Conservation (phyloP, 2,888 invertebrate genomes). For the Hypomecis punctinalis region DNA sequence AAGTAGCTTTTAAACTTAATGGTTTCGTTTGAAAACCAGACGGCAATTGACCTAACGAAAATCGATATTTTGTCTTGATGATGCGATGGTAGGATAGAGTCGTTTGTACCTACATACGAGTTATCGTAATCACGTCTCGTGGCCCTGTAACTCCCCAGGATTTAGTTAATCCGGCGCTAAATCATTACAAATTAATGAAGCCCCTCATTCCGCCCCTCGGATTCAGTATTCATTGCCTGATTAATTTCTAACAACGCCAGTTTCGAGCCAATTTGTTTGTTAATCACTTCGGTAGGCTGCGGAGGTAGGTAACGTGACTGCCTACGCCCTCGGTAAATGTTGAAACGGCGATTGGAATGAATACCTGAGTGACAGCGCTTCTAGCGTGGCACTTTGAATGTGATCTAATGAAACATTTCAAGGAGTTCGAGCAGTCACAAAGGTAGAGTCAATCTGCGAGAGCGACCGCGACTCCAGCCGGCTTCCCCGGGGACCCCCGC, state of each 20-base stretch:
- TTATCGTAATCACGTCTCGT: conserved; percentile 32
- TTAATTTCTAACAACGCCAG: conserved; percentile 43
- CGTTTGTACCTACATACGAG: conserved; percentile 13
- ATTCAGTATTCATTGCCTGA: conserved; percentile 42
- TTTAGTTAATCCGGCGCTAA: conserved; percentile 45
- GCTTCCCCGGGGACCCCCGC: conserved; percentile 5
- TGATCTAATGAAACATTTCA: conserved; percentile 20
- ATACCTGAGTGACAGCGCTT: conserved; percentile 25
- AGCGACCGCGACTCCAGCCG: conserved; percentile 6
- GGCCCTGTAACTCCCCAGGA: conserved; percentile 27
- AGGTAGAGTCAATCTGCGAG: conserved; percentile 15
- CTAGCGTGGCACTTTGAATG: conserved; percentile 18
- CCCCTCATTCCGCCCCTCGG: conserved; percentile 34
- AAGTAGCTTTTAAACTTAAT: background rate
- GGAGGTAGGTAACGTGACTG: conserved; percentile 30
- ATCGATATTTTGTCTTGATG: background rate
- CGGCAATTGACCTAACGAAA: background rate
- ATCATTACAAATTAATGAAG: conserved; percentile 49
- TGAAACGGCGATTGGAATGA: conserved; percentile 33
- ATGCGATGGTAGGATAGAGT: background rate
- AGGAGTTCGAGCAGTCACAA: conserved; percentile 13
- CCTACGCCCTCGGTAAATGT: conserved; percentile 30
- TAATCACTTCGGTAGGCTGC: conserved; percentile 39
- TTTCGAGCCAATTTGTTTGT: conserved; percentile 40
- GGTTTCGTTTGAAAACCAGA: no score